Evolutionary conservation across 1,140 invertebrate genomes (phyloP).

Genomic region (Leptinotarsa texana): DNA sequence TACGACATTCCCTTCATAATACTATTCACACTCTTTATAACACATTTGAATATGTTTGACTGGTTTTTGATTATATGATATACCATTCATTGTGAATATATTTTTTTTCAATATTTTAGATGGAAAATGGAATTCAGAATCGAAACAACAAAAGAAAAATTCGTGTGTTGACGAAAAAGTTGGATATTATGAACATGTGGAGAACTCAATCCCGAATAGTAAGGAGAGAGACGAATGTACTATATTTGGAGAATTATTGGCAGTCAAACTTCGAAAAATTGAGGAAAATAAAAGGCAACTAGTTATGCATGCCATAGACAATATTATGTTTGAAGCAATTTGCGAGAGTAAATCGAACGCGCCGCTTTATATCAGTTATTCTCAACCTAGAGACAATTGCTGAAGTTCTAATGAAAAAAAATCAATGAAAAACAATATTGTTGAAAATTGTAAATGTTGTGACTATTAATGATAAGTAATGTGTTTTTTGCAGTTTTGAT

Average conservation of each 20-base stretch:
- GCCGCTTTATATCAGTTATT: neutral
- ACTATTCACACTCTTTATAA: too few relatives aligned
- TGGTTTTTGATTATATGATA: too few relatives aligned
- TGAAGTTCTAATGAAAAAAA: too few relatives aligned
- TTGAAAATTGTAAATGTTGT: too few relatives aligned
- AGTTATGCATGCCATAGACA: neutral
- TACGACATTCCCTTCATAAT: too few relatives aligned
- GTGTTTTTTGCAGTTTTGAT: too few relatives aligned
- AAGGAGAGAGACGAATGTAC: neutral
- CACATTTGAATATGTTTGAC: too few relatives aligned
- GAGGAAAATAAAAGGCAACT: neutral
- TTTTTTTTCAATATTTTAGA: neutral
- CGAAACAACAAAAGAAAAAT: neutral
- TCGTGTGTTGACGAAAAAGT: neutral
- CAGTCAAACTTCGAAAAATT: neutral
- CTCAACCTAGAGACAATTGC: too few relatives aligned
- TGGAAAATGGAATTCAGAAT: neutral
- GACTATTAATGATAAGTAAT: too few relatives aligned
- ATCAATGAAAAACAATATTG: too few relatives aligned
- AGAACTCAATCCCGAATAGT: neutral
- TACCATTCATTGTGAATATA: too few relatives aligned
- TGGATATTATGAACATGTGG: neutral
- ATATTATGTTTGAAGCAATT: conserved; percentile 1
- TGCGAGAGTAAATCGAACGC: neutral
- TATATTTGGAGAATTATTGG: neutral